Evolutionary conservation across 2,888 invertebrate species (phyloP).

Genomic region (Lepidocyrtoides sp.): DNA sequence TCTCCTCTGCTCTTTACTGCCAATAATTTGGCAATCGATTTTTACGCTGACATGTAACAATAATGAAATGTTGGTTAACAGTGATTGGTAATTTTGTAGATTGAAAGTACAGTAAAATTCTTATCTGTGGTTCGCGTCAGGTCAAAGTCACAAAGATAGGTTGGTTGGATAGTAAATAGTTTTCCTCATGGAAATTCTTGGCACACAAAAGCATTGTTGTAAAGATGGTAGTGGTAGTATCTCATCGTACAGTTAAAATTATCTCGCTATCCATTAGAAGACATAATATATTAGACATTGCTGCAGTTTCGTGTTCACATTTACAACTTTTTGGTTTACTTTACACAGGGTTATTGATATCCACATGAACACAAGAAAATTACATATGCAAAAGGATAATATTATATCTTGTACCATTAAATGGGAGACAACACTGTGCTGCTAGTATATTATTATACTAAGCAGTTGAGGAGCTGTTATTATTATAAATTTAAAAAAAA

Average conservation of each 20-base stretch:
- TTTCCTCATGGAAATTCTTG: constrained; percentile 5
- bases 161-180: background rate
- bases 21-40: constrained; percentile 44
- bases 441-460: constrained; percentile 4
- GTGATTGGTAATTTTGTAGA: constrained; percentile 21
- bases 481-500: constrained; percentile 33
- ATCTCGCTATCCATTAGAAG: no score
- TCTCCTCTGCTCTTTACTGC: background rate
- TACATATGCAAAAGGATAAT: no score
- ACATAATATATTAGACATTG: no score
- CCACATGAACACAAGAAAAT: background rate
- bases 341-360: background rate
- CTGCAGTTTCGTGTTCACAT: background rate
- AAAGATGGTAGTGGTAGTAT: no score
- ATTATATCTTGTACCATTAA: background rate
- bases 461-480: background rate
- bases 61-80: background rate
- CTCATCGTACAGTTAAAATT: no score
- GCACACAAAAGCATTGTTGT: background rate
- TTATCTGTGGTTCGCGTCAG: constrained; percentile 33
- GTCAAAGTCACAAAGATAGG: constrained; percentile 20
- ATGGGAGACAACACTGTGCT: background rate
- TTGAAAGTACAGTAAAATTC: background rate
- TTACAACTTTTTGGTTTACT: background rate
- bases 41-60: background rate